Evolutionary conservation across 2,797 vertebrate genomes (phyloP).

Genomic region (Karalla daura): DNA sequence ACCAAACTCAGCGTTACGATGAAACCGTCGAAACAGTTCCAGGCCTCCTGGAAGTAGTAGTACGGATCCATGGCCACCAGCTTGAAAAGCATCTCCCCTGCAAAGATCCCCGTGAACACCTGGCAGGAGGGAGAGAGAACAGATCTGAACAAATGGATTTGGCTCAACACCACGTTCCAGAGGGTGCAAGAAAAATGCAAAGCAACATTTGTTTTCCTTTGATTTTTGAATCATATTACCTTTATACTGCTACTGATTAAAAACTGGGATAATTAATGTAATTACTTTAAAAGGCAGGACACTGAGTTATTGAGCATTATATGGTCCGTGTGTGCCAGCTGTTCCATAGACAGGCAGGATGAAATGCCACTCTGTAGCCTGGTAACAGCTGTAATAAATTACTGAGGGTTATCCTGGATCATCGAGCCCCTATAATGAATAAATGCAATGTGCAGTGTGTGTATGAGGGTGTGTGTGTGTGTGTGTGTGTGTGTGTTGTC

Average conservation of each 20-base stretch:
- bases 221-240: background rate
- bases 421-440: constrained; percentile 12
- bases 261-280: background rate
- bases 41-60: constrained; percentile 99
- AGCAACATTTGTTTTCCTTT: no score
- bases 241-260: constrained; percentile 3
- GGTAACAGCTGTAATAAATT: constrained; percentile 36
- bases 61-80: constrained; percentile 99
- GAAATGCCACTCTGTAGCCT: constrained; percentile 17
- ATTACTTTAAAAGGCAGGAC: constrained; percentile 16
- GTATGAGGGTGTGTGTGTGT: background rate
- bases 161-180: background rate
- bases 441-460: background rate
- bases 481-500: background rate
- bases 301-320: background rate
- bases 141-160: constrained; percentile 23
- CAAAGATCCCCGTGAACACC: constrained; percentile 99
- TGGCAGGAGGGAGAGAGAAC: constrained; percentile 63
- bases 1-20: constrained; percentile 98
- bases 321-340: constrained; percentile 3
- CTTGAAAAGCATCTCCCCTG: constrained; percentile 98
- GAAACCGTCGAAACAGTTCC: constrained; percentile 99
- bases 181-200: background rate
- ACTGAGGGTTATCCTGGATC: constrained; percentile 32
- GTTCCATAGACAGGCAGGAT: constrained; percentile 14